A percentile compares a stretch with the other conserved stretches of the same genome.
These are phyloP conservation scores for Mythimna impura DNA, from an alignment of 2,888 invertebrate species.

Conservation along the genomic window DNA sequence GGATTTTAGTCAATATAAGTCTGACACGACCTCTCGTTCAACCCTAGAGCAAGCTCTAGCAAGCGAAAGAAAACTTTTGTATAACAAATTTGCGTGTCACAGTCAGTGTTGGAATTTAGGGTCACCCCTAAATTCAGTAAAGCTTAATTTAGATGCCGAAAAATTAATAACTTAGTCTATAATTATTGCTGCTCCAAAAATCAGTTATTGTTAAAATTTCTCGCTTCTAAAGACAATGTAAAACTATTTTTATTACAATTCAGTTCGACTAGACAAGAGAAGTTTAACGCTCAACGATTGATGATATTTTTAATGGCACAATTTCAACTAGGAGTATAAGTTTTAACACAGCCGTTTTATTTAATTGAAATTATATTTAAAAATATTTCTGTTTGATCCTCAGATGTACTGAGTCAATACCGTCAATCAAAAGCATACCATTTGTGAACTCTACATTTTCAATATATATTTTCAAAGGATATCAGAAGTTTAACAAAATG, in stretches of 20 bases:
- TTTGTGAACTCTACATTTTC: background rate
- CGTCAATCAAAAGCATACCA: background rate
- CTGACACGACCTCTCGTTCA: too few species aligned
- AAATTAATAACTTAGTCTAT: background rate
- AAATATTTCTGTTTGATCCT: background rate
- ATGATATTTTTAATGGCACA: background rate
- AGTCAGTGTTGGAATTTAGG: too few species aligned
- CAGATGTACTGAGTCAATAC: background rate
- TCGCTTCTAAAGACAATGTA: background rate
- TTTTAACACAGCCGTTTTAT: conserved; percentile 2
- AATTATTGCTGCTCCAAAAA: conserved; percentile 4
- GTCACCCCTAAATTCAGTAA: background rate
- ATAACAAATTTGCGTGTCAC: too few species aligned
- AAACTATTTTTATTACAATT: conserved; percentile 22
- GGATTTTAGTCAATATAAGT: too few species aligned
- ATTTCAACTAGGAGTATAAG: background rate
- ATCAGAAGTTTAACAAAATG: conserved; percentile 1
- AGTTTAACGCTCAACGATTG: background rate
- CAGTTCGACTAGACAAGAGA: background rate
- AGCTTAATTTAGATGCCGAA: background rate
- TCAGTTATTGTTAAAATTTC: background rate
- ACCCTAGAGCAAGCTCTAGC: too few species aligned
- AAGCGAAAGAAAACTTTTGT: too few species aligned
- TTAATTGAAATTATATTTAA: background rate
- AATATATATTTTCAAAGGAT: background rate